Evolutionary conservation across 2,797 vertebrate species (phyloP).

Genomic region (Argentina silus): DNA sequence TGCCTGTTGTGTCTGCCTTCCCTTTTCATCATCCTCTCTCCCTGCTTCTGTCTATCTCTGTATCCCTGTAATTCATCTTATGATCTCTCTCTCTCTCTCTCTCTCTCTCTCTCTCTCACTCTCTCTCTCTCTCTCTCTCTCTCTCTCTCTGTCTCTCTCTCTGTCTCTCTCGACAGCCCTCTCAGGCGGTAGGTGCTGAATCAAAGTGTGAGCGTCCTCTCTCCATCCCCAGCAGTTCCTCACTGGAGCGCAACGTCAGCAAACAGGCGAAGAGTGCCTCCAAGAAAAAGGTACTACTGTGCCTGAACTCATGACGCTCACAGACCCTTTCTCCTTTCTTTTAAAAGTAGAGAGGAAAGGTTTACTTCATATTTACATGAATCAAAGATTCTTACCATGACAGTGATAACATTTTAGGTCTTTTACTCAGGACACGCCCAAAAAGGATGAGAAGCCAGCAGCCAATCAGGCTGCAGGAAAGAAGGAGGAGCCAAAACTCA

Average conservation of each 20-base stretch:
- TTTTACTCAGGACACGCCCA: constrained; percentile 59
- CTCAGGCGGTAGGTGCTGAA: constrained; percentile 29
- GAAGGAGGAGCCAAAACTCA: constrained; percentile 66
- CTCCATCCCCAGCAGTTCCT: constrained; percentile 46
- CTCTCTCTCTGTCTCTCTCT: constrained; percentile 11
- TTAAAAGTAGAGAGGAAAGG: background rate
- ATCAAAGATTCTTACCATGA: background rate
- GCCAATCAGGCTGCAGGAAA: constrained; percentile 30
- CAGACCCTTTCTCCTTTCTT: background rate
- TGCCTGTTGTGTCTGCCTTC: too few relatives aligned
- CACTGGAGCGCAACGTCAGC: constrained; percentile 53
- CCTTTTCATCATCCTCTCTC: background rate
- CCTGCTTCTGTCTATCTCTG: background rate
- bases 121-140: background rate
- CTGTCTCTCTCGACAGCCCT: constrained; percentile 43
- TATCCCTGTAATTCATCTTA: background rate
- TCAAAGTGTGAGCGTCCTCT: constrained; percentile 30
- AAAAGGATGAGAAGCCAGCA: constrained; percentile 66
- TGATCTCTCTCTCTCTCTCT: constrained; percentile 14
- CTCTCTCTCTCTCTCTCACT: background rate
- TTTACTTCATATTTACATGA: background rate
- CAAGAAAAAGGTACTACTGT: constrained; percentile 76
- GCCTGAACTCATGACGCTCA: background rate
- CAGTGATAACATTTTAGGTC: background rate
- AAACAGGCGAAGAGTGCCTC: constrained; percentile 61